A percentile compares a stretch with the other conserved stretches of the same genome.
Conservation (phyloP, 2,888 invertebrate genomes). For the Hydraecia micacea region DNA sequence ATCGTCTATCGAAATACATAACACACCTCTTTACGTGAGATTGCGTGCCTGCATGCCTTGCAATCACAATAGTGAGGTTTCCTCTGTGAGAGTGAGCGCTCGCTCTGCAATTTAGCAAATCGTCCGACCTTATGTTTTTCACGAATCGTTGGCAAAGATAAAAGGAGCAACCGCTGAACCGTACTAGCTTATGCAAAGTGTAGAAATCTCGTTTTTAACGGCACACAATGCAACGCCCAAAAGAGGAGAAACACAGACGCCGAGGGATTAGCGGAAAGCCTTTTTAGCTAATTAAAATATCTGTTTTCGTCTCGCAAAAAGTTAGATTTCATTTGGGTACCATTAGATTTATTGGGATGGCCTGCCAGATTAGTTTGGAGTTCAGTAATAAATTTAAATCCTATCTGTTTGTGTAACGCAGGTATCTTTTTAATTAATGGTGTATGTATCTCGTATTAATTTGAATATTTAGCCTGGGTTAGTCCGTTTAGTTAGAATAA, state of each 20-base stretch:
- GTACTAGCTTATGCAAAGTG: slow-evolving; percentile 60
- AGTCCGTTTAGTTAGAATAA: slow-evolving; percentile 54
- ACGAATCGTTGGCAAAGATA: slow-evolving; percentile 72
- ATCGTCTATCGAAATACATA: slow-evolving; percentile 45
- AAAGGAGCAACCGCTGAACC: slow-evolving; percentile 67
- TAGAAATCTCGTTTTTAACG: slow-evolving; percentile 57
- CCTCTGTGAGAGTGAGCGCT: slow-evolving; percentile 58
- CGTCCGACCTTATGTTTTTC: slow-evolving; percentile 69
- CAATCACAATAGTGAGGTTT: slow-evolving; percentile 63
- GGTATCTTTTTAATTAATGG: slow-evolving; percentile 63
- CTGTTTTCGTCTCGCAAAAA: slow-evolving; percentile 41
- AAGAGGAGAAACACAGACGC: slow-evolving; percentile 22
- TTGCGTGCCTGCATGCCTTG: slow-evolving; percentile 53
- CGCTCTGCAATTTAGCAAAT: slow-evolving; percentile 74
- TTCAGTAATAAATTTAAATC: slow-evolving; percentile 49
- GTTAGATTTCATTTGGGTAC: slow-evolving; percentile 55
- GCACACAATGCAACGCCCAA: slow-evolving; percentile 40
- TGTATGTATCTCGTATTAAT: slow-evolving; percentile 49
- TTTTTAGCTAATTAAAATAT: slow-evolving; percentile 65
- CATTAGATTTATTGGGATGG: slow-evolving; percentile 60
- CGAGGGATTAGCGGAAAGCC: slow-evolving; percentile 27
- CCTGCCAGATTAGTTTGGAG: slow-evolving; percentile 53
- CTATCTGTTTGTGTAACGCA: slow-evolving; percentile 35
- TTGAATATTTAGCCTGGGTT: slow-evolving; percentile 48
- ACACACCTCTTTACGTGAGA: slow-evolving; percentile 42